Evolutionary conservation across 2,888 invertebrate genomes (phyloP).

Genomic region (Dysmachus trigonus): DNA sequence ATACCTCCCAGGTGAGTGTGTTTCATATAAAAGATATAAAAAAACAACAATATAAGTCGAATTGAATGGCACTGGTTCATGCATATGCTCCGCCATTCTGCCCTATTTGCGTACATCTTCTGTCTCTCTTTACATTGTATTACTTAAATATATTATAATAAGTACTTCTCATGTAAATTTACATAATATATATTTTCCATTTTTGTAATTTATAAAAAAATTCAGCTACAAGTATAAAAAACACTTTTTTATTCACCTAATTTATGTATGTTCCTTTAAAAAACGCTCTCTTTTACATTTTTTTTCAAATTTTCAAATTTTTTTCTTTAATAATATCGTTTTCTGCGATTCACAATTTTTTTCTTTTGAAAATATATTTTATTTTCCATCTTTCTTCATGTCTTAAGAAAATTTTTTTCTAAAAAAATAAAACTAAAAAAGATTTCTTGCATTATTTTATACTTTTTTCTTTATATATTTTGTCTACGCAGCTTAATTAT

Average conservation of each 20-base stretch:
- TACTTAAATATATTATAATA: constrained; percentile 28
- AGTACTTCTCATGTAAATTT: constrained; percentile 16
- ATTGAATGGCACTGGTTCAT: constrained; percentile 28
- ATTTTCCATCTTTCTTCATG: constrained; percentile 2
- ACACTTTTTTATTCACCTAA: constrained; percentile 46
- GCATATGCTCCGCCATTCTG: constrained; percentile 12
- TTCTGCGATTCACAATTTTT: background rate
- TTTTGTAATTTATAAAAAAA: constrained; percentile 44
- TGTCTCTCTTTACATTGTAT: constrained; percentile 25
- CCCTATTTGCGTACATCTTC: background rate
- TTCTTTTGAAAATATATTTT: constrained; percentile 39
- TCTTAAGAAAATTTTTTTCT: constrained; percentile 36
- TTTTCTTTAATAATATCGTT: constrained; percentile 24
- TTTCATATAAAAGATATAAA: constrained; percentile 31
- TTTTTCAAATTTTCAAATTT: constrained; percentile 8
- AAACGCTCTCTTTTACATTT: constrained; percentile 31
- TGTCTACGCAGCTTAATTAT: constrained; percentile 11
- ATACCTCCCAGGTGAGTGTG: background rate
- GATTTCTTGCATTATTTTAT: background rate
- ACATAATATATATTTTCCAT: constrained; percentile 24
- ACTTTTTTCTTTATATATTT: constrained; percentile 6
- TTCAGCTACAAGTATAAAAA: constrained; percentile 50
- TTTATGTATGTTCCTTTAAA: constrained; percentile 39
- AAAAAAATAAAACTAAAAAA: constrained; percentile 32
- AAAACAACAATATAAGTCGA: constrained; percentile 35